These are phyloP conservation scores for Daphoenositta chrysoptera DNA, from an alignment of 2,113 vertebrate genomes.

Conservation along the genomic window DNA sequence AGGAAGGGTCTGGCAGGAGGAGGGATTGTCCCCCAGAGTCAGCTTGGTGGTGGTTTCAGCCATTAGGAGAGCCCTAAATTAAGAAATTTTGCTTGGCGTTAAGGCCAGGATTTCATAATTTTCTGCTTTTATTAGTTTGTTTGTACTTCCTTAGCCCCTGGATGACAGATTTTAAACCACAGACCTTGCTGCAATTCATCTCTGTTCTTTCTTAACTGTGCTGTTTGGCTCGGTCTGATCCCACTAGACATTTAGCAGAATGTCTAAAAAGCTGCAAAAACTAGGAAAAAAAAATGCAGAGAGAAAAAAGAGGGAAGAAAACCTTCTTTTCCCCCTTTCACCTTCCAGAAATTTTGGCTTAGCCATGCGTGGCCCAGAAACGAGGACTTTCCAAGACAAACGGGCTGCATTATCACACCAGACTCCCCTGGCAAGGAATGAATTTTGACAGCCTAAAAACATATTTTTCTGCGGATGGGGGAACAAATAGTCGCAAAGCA, in stretches of 20 bases:
- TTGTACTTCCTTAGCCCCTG: conserved; percentile 41
- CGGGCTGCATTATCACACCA: conserved; percentile 66
- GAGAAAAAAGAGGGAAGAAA: neutral
- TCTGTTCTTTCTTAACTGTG: conserved; percentile 10
- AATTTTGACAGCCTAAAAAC: conserved; percentile 58
- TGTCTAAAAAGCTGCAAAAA: neutral
- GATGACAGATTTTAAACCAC: conserved; percentile 27
- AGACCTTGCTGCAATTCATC: conserved; percentile 2
- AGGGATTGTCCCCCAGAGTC: neutral
- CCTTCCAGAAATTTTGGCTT: conserved; percentile 26
- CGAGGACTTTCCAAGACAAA: conserved; percentile 67
- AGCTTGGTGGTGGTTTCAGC: conserved; percentile 13
- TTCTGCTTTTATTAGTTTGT: conserved; percentile 61
- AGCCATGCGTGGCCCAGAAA: neutral
- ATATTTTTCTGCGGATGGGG: conserved; percentile 54
- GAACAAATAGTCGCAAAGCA: conserved; percentile 69
- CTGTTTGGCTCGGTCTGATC: neutral
- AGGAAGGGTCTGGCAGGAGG: neutral
- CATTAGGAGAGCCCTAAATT: conserved; percentile 16
- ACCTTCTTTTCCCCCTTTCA: neutral
- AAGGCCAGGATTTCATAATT: conserved; percentile 35
- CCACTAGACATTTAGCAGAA: neutral
- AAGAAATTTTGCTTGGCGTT: neutral
- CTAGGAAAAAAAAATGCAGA: neutral
- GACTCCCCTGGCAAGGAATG: conserved; percentile 52